phyloP scores from a whole-genome alignment of 2,888 invertebrate genomes.

The Acleris cristana region DNA sequence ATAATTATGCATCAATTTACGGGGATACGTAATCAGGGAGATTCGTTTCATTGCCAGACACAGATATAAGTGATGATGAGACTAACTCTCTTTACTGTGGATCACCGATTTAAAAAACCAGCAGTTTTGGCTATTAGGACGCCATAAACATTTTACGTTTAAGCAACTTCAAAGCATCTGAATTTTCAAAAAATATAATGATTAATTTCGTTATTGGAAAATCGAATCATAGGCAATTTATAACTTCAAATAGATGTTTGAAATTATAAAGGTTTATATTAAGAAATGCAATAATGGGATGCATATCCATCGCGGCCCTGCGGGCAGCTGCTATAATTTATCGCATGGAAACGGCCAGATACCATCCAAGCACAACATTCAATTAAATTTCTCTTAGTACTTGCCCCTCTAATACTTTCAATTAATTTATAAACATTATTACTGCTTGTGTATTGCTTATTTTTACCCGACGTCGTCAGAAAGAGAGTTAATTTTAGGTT shows the following conservation, averaged over 20 bases:
- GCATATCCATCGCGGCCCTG: slow-evolving; percentile 29
- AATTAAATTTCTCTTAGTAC: slow-evolving; percentile 12
- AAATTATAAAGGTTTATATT: slow-evolving; percentile 30
- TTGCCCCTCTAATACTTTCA: not conserved
- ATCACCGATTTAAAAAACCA: too few relatives aligned
- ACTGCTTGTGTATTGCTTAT: not conserved
- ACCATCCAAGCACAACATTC: slow-evolving; percentile 20
- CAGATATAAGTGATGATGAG: too few relatives aligned
- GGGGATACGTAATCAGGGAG: too few relatives aligned
- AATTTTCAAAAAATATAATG: not conserved
- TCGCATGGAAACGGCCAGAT: slow-evolving; percentile 32
- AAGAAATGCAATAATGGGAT: slow-evolving; percentile 35
- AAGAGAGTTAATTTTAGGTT: too few relatives aligned
- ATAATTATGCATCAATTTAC: too few relatives aligned
- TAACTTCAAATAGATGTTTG: slow-evolving; percentile 29
- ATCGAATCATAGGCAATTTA: slow-evolving; percentile 11
- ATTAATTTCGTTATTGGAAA: slow-evolving; percentile 3
- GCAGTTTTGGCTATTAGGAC: too few relatives aligned
- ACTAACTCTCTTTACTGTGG: too few relatives aligned
- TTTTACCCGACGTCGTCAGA: too few relatives aligned
- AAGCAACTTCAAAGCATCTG: too few relatives aligned
- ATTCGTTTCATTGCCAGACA: too few relatives aligned
- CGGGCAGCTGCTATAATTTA: slow-evolving; percentile 36
- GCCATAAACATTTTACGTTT: too few relatives aligned
- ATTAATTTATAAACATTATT: not conserved